phyloP scores from a whole-genome alignment of 1,140 invertebrate species.

The Nylanderia fulva region DNA sequence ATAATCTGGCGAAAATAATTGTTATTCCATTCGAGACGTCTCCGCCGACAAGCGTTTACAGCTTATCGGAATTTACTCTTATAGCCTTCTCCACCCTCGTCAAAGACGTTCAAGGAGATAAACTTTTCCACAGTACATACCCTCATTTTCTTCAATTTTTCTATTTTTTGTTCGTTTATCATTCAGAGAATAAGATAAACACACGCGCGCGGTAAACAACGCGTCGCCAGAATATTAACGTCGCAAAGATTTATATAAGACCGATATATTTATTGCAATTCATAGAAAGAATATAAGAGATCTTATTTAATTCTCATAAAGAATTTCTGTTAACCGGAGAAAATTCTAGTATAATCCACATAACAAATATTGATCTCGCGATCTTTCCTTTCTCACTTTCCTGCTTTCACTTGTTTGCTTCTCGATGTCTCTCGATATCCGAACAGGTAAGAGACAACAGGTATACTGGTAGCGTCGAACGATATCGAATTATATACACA shows the following conservation, averaged over 20 bases:
- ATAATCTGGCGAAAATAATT: conserved; percentile 12
- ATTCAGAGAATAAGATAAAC: conserved; percentile 50
- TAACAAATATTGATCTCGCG: background rate
- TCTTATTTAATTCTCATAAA: no score
- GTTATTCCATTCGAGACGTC: background rate
- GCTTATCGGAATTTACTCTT: conserved; percentile 18
- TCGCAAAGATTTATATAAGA: background rate
- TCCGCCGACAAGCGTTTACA: background rate
- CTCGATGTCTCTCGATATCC: background rate
- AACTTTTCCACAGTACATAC: conserved; percentile 33
- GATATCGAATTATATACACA: background rate
- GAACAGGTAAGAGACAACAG: background rate
- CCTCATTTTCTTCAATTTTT: conserved; percentile 12
- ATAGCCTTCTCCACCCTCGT: background rate
- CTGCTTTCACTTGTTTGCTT: background rate
- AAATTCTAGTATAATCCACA: no score
- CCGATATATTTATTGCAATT: no score
- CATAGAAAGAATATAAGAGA: no score
- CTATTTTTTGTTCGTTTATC: conserved; percentile 53
- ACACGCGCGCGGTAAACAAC: conserved; percentile 50
- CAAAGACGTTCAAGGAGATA: conserved; percentile 51
- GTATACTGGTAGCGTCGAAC: background rate
- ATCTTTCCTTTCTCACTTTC: background rate
- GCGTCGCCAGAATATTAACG: background rate
- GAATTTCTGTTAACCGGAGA: no score